These are phyloP conservation scores for Saccopteryx leptura DNA, from an alignment of 2,113 vertebrate genomes.

Conservation along the genomic window DNA sequence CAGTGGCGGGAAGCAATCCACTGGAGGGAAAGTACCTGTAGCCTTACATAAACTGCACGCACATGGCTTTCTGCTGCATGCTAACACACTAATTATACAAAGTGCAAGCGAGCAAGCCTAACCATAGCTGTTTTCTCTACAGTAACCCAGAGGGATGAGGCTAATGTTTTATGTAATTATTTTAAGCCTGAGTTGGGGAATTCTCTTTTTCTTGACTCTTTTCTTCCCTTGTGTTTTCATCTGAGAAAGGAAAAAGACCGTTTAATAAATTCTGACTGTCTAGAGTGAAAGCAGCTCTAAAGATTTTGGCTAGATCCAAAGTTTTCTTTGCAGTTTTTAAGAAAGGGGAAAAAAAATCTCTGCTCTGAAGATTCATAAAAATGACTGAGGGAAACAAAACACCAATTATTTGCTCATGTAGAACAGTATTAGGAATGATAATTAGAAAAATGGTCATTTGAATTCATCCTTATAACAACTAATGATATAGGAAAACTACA, in stretches of 20 bases:
- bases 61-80: too few relatives aligned
- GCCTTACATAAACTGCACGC: too few relatives aligned
- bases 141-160: background rate
- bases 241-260: background rate
- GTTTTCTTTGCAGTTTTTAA: background rate
- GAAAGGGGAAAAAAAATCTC: background rate
- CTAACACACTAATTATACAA: too few relatives aligned
- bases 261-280: background rate
- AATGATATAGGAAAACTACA: background rate
- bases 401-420: background rate
- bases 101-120: too few relatives aligned
- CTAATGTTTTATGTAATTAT: constrained; percentile 40
- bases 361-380: background rate
- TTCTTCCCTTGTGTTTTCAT: background rate
- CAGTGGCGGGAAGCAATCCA: too few relatives aligned
- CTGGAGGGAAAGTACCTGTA: too few relatives aligned
- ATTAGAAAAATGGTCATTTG: background rate
- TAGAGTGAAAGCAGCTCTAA: background rate
- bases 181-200: constrained; percentile 22
- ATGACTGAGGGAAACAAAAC: background rate
- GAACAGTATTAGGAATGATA: background rate
- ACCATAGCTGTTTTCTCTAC: too few relatives aligned
- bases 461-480: background rate
- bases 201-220: background rate
- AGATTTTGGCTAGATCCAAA: background rate